Conservation (phyloP, 2,113 vertebrate genomes). For the Bungarus multicinctus region DNA sequence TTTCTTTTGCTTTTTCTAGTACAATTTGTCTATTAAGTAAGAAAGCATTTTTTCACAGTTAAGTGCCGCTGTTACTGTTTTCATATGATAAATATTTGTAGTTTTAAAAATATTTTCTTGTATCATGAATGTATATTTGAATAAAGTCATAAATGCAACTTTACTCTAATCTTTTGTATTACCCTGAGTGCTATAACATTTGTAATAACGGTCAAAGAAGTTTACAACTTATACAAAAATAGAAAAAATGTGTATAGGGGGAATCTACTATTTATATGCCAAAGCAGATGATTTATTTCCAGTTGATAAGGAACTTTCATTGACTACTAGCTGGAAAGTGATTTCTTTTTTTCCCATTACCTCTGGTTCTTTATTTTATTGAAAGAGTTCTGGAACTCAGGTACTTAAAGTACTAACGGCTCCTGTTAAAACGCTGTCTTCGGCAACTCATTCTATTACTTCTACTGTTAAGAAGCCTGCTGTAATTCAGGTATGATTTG, state of each 20-base stretch:
- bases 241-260: not conserved
- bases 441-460: slow-evolving; percentile 62
- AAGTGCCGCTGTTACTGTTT: not conserved
- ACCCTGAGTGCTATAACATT: not conserved
- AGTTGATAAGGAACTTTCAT: not conserved
- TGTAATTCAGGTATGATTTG: slow-evolving; percentile 70
- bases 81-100: not conserved
- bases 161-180: not conserved
- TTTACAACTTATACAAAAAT: not conserved
- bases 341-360: not conserved
- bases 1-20: not conserved
- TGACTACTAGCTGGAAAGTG: slow-evolving; percentile 8
- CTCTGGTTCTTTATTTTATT: not conserved
- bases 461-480: slow-evolving; percentile 67
- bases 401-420: slow-evolving; percentile 69
- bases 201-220: not conserved
- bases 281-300: not conserved
- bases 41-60: not conserved
- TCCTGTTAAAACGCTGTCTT: slow-evolving; percentile 67
- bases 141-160: not conserved
- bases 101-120: not conserved
- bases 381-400: slow-evolving; percentile 72
- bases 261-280: not conserved
- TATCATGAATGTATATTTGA: not conserved
- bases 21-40: not conserved